A percentile compares a stretch with the other conserved stretches of the same genome.
Evolutionary conservation across 2,888 invertebrate genomes (phyloP).

Genomic region (Zhuqinia jingwanae): DNA sequence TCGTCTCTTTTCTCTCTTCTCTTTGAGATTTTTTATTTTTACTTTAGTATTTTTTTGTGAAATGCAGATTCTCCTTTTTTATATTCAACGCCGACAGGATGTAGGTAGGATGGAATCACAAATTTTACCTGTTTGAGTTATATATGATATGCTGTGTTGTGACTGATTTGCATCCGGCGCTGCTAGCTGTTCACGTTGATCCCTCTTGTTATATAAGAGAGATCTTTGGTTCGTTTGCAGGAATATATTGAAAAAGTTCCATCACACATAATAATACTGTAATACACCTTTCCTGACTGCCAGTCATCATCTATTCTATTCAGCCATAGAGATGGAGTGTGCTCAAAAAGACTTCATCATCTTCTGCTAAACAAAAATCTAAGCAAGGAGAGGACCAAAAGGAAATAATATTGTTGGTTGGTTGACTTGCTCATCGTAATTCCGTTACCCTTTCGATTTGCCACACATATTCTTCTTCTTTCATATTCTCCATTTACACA

Average conservation of each 20-base stretch:
- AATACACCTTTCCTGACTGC: no score
- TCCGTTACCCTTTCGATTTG: constrained; percentile 8
- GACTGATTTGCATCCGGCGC: constrained; percentile 25
- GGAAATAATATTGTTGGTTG: constrained; percentile 35
- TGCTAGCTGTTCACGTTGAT: constrained; percentile 4
- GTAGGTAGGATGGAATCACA: constrained; percentile 13
- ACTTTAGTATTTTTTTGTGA: not conserved
- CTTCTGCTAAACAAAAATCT: not conserved
- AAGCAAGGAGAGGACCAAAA: not conserved
- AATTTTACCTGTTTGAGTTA: not conserved
- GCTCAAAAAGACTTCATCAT: not conserved
- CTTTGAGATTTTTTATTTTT: no score
- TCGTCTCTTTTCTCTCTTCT: not conserved
- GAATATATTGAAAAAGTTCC: not conserved
- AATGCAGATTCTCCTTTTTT: constrained; percentile 6
- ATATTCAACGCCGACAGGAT: not conserved
- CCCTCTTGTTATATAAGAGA: not conserved
- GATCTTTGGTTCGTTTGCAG: no score
- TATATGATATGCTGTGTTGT: not conserved
- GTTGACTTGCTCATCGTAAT: constrained; percentile 32
- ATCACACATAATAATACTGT: not conserved
- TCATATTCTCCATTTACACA: not conserved
- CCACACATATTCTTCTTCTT: not conserved
- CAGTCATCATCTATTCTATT: no score
- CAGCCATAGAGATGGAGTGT: no score